Percentiles rank a stretch among this genome's conserved stretches.
These are phyloP conservation scores for Gymnodraco acuticeps DNA, from an alignment of 2,797 vertebrate species.

Conservation along the genomic window DNA sequence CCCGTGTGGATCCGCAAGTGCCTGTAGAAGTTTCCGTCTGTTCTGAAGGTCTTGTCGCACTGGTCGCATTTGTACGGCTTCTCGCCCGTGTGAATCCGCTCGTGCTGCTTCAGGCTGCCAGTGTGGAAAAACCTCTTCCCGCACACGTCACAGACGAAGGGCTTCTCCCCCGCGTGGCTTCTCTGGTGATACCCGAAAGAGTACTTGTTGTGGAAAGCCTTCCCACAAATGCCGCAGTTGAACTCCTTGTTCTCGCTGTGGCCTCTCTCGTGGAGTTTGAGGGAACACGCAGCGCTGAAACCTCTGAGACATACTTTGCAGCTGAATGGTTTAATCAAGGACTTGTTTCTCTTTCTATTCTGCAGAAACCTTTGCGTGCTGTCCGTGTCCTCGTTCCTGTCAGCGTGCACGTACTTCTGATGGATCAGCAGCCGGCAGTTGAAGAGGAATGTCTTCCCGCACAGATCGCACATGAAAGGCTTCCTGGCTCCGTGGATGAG, in stretches of 20 bases:
- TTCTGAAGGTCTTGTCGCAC: constrained; percentile 82
- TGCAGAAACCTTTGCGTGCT: constrained; percentile 14
- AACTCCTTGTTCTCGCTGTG: constrained; percentile 84
- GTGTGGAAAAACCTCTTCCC: constrained; percentile 81
- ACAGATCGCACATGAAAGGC: constrained; percentile 80
- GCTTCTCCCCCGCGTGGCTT: constrained; percentile 81
- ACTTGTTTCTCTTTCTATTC: constrained; percentile 48
- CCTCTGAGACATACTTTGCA: constrained; percentile 77
- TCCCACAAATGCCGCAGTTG: constrained; percentile 79
- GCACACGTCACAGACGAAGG: constrained; percentile 78
- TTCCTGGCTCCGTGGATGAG: constrained; percentile 81
- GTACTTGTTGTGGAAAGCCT: constrained; percentile 82
- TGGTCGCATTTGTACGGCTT: constrained; percentile 84
- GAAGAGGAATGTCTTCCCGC: constrained; percentile 81
- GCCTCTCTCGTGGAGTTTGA: constrained; percentile 78
- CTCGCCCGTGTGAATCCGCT: constrained; percentile 82
- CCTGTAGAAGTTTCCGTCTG: constrained; percentile 80
- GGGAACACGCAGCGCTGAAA: constrained; percentile 71
- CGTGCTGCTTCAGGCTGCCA: constrained; percentile 77
- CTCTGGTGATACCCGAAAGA: constrained; percentile 81
- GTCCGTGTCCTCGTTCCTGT: constrained; percentile 37
- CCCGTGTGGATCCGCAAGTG: constrained; percentile 82
- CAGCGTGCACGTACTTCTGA: constrained; percentile 78
- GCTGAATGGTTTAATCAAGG: constrained; percentile 72
- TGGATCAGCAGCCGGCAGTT: constrained; percentile 82